Conservation (phyloP, 1,140 invertebrate species). For the Pseudoatta argentina region DNA sequence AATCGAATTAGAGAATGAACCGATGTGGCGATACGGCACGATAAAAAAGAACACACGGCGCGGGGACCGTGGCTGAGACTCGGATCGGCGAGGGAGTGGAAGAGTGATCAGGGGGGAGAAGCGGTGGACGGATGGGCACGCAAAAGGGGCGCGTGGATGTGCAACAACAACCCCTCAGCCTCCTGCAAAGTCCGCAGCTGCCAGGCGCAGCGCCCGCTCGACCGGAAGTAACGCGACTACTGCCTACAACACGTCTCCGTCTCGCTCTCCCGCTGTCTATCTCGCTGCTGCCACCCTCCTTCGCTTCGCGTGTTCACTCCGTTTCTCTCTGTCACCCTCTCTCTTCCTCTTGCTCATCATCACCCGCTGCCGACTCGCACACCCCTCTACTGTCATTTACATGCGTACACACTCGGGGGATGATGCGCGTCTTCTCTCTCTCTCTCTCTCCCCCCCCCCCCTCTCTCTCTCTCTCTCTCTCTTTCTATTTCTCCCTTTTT, state of each 20-base stretch:
- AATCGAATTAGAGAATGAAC: constrained; percentile 86
- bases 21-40: constrained; percentile 83
- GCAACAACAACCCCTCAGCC: constrained; percentile 76
- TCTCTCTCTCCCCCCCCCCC: too few species aligned
- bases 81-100: constrained; percentile 32
- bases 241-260: constrained; percentile 83
- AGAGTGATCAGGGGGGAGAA: constrained; percentile 6
- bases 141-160: constrained; percentile 79
- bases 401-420: constrained; percentile 71
- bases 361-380: constrained; percentile 65
- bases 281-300: constrained; percentile 60
- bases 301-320: constrained; percentile 58
- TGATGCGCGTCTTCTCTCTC: constrained; percentile 36
- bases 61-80: constrained; percentile 33
- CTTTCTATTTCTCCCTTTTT: background rate
- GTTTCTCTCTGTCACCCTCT: constrained; percentile 30
- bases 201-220: constrained; percentile 85
- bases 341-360: constrained; percentile 50
- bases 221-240: constrained; percentile 86
- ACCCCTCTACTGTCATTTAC: constrained; percentile 75
- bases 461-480: background rate
- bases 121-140: constrained; percentile 71
- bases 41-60: constrained; percentile 65
- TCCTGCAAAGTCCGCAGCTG: constrained; percentile 85
- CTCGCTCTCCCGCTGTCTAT: constrained; percentile 69